Conservation (phyloP, 2,797 vertebrate species). For the Arrhamphus sclerolepis region DNA sequence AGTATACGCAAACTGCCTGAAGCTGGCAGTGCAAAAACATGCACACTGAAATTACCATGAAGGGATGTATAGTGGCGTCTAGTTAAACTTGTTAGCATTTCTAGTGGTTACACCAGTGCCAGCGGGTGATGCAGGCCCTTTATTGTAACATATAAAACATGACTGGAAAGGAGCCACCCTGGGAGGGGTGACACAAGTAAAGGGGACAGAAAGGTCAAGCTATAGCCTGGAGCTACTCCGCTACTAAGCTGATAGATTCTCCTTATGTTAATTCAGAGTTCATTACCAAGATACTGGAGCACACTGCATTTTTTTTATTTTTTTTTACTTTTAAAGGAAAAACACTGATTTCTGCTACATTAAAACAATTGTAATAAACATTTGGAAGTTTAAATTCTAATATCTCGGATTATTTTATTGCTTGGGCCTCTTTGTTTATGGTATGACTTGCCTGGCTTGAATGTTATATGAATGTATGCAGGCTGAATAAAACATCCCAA, state of each 20-base stretch:
- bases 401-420: not conserved
- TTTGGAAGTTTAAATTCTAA: not conserved
- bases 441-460: no score
- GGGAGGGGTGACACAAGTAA: conserved; percentile 3
- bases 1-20: conserved; percentile 34
- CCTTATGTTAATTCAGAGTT: not conserved
- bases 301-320: not conserved
- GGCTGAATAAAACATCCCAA: no score
- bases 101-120: conserved; percentile 19
- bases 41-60: conserved; percentile 32
- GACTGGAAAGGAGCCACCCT: conserved; percentile 36
- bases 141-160: conserved; percentile 53
- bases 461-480: no score
- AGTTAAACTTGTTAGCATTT: no score
- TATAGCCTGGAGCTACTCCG: conserved; percentile 11
- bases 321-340: no score
- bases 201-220: conserved; percentile 17
- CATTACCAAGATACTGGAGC: not conserved
- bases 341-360: no score
- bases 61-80: conserved; percentile 15
- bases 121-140: conserved; percentile 30
- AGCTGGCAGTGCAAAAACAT: conserved; percentile 21
- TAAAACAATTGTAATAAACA: not conserved
- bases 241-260: not conserved
- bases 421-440: not conserved